Conservation (phyloP, 2,888 invertebrate genomes). For the Calameuta pallipes region DNA sequence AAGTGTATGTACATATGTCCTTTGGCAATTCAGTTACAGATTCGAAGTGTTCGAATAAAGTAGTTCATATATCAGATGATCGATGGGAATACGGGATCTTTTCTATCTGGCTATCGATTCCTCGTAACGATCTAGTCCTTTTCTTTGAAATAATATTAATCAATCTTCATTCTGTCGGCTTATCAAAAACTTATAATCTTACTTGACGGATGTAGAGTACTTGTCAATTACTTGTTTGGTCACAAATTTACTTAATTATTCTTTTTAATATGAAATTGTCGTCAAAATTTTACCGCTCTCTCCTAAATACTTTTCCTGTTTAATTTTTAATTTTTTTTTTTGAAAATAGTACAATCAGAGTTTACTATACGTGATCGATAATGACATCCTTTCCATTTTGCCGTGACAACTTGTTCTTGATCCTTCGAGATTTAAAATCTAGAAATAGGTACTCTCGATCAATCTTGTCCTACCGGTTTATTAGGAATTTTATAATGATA, state of each 20-base stretch:
- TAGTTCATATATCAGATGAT: background rate
- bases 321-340: background rate
- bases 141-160: background rate
- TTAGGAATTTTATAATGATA: background rate
- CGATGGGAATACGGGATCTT: background rate
- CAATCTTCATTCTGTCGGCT: background rate
- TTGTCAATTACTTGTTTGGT: background rate
- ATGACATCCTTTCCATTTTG: background rate
- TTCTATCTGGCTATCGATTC: background rate
- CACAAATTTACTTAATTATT: background rate
- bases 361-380: background rate
- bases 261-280: background rate
- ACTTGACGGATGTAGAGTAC: background rate
- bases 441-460: background rate
- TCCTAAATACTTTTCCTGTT: background rate
- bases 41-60: background rate
- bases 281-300: background rate
- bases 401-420: background rate
- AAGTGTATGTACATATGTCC: too few relatives aligned
- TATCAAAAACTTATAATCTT: background rate
- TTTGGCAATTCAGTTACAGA: background rate
- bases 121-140: background rate
- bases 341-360: background rate
- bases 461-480: background rate
- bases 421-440: background rate